Base-by-base conservation (phyloP, 64 coral and sea anemone species). In the Acropora yongei region DNA sequence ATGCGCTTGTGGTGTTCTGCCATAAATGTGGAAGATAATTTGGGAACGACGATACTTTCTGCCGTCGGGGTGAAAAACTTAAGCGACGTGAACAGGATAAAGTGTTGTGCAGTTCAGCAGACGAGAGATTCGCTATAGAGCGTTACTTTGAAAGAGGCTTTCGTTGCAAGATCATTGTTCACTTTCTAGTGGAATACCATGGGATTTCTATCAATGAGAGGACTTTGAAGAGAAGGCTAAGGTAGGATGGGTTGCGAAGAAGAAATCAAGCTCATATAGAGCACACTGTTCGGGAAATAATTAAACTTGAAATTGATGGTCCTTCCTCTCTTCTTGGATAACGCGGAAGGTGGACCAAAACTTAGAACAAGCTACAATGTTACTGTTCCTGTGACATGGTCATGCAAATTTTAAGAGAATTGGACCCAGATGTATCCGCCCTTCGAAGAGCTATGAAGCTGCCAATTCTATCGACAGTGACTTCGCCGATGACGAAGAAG, bases 131-230 rank as follows among this genome's bases (percentile, higher is more conserved):
- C 14, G 75, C 51, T 55, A 55, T 9, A 55, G 51, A 55, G 9
- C 51, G 9, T 55, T 55, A 55, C 51, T 93, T 93, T 55, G 65
- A 94, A 17, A 94, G 89, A 53, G 92, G 79, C 72, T 88, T 94
- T 88, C 47, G 61, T 12, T 84, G 84, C 74, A 83, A 78, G 61
- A 87, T 82, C 7, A 89, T 94, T 78, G 72, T 94, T 84, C 72
- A 82, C 45, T 75, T 89, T 43, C 50, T 94, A 17, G 87, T 75
- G 49, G 83, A 94, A 89, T 86, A 84, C 72, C 86, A 89, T 76
- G 72, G 67, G 42, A 94, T 94, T 68, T 55, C 41, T 44, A 83
- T 94, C 13, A 30, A 30, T 0, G 30, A 30, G 30, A 30, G 30
- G 30, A 30, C 30, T 30, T 30, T 30, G 30, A 30, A 94, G 80